Base-by-base conservation (phyloP, 2,888 invertebrate genomes). In the Hymenopus coronatus region DNA sequence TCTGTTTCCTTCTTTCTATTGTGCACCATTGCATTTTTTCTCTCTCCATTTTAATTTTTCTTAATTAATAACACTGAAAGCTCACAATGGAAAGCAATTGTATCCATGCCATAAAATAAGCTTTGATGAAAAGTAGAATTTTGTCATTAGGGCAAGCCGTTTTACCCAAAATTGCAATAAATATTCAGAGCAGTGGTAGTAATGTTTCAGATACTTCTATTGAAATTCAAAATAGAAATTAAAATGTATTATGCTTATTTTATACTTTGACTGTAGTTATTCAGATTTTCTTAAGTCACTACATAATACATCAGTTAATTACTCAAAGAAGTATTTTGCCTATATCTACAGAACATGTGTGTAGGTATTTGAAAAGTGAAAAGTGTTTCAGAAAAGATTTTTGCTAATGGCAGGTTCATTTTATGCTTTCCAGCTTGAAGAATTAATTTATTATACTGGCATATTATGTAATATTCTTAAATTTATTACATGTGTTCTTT, bases 11-110 rank as follows among this genome's bases (percentile, higher is more conserved):
- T 82, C 82, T 82, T 88, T 15, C 81, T 28, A 87, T 81, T 70
- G 81, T 15, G 40, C 81, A 82, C 28, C 85, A 82, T 82, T 88
- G 88, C 88, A 82, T 82, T 86, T 33, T 85, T 88, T 85, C 14
- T 70, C 27, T 40, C 83, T 82, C 20, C 28, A 33, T 30, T 87
- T 87, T 40, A 12, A 46, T 83, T 88, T 82, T 83, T 83, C 28
- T 83, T 82, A 54, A 85, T 27, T 28, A 12, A 54, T 46, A 70
- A 70, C 25, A 70, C 40, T 20, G 25, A 70, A 70, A 1, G 54
- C 54, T 70, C 54, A 20, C 54, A 70, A 70, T 70, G 54, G 54
- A 70, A 40, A 70, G 54, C 54, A 70, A 70, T 70, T 70, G 25
- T 70, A 25, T 70, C 54, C 54, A 70, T 70, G 25, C 54, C 54